Base-by-base conservation (phyloP, 92 coral and sea anemone genomes). In the Epizoanthus rinbou region DNA sequence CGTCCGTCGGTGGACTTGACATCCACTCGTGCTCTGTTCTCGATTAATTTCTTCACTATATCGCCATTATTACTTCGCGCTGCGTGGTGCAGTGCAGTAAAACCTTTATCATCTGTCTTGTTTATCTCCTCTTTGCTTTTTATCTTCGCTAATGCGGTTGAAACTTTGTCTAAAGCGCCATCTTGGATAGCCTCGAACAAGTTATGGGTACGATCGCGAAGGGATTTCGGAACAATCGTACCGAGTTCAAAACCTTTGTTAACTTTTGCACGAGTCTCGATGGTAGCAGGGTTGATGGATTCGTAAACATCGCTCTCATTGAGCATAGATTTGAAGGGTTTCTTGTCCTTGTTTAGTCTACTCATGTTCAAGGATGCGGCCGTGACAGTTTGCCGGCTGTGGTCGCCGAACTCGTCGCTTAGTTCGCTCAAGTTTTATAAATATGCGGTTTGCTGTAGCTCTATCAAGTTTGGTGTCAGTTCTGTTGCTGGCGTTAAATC, bases 21-120 rank as follows among this genome's bases (percentile, higher is more conserved):
- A 53, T 93, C 87, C 18, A 76, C 89, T n/a, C 74, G 37, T 9
- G 97, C 91, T 5, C 92, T 87, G 53, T 84, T 85, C 25, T 90
- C 84, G 68, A 93, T 64, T 50, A 93, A 80, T 14, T 57, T 69
- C 76, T 75, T 81, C 3, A 92, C 80, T 13, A 82, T 87, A 47
- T 91, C 92, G 54, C 79, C 80, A 13, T 91, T 86, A 72, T 86
- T 84, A 79, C 66, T 84, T 72, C 97, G 72, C 17, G 88, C 85
- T 33, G 97, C 76, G 22, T 91, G 82, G 58, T 93, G 97, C 3
- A 93, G 74, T 16, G 93, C 76, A 66, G 97, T 76, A 15, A 91
- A 75, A 3, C 97, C 97, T 16, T 62, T 56, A 6, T 86, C 90
- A 59, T 93, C 97, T 0, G 89, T 22, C 57, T 73, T 80, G 83